phyloP scores from a whole-genome alignment of 2,113 vertebrate species.

The Percopsis transmontana region DNA sequence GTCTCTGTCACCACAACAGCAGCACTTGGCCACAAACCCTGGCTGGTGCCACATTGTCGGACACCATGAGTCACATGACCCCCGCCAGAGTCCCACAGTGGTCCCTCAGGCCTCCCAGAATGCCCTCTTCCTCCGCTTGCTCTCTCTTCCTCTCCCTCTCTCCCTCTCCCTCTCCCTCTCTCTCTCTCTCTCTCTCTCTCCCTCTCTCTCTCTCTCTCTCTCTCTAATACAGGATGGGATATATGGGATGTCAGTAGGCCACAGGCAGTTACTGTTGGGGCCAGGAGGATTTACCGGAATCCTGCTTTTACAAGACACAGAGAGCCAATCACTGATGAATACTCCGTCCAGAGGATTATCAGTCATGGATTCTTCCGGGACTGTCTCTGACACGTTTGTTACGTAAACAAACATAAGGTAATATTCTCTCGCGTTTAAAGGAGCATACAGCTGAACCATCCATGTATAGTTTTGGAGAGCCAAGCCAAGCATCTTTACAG shows the following conservation, averaged over 20 bases:
- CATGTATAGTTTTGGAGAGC: not conserved
- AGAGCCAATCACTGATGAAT: conserved; percentile 48
- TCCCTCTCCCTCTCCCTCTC: not conserved
- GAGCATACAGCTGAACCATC: not conserved
- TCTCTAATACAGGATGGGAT: conserved; percentile 33
- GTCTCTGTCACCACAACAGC: conserved; percentile 63
- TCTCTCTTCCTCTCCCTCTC: conserved; percentile 5
- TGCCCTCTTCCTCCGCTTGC: conserved; percentile 1
- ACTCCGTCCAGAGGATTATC: conserved; percentile 34
- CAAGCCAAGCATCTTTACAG: too few species aligned
- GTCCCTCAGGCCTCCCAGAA: conserved; percentile 58
- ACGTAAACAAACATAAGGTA: not conserved
- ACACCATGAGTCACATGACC: conserved; percentile 70
- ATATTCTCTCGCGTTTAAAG: not conserved
- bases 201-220: conserved; percentile 12
- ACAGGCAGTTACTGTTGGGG: conserved; percentile 56
- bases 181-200: not conserved
- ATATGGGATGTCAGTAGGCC: conserved; percentile 60
- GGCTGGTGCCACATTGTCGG: conserved; percentile 71
- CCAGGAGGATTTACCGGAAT: conserved; percentile 63
- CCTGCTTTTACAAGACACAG: conserved; percentile 62
- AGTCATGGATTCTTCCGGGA: conserved; percentile 9
- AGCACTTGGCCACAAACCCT: conserved; percentile 61
- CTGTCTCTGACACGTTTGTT: too few species aligned
- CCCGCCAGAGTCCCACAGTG: conserved; percentile 50